A percentile compares a stretch with the other conserved stretches of the same genome.
Evolutionary conservation across 1,140 invertebrate genomes (phyloP).

Genomic region (Andricus grossulariae): DNA sequence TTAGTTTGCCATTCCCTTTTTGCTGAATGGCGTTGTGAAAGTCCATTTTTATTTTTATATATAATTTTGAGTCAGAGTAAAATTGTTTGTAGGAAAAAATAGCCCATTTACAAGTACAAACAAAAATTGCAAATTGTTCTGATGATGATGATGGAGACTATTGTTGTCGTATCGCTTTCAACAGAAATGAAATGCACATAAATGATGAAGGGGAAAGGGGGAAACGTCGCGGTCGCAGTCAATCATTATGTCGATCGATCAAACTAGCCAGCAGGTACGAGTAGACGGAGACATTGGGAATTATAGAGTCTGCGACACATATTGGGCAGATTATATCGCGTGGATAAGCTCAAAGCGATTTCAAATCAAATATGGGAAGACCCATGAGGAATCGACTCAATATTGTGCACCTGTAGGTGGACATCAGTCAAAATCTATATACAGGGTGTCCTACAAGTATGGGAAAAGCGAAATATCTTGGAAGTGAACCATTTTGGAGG

Average conservation of each 20-base stretch:
- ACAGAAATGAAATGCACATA: constrained; percentile 25
- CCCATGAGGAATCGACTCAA: constrained; percentile 1
- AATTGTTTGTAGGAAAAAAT: too few species aligned
- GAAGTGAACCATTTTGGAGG: too few species aligned
- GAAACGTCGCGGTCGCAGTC: constrained; percentile 6
- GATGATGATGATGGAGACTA: not conserved
- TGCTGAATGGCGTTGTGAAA: too few species aligned
- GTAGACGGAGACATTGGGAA: constrained; percentile 13
- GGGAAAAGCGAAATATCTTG: too few species aligned
- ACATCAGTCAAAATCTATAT: constrained; percentile 13
- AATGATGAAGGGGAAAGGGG: not conserved
- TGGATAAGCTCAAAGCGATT: constrained; percentile 13
- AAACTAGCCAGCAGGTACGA: not conserved
- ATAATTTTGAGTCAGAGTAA: too few species aligned
- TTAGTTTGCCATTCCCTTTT: too few species aligned
- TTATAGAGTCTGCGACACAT: constrained; percentile 15
- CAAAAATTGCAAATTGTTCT: not conserved
- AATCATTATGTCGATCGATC: constrained; percentile 21
- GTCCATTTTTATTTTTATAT: too few species aligned
- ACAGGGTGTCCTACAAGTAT: too few species aligned
- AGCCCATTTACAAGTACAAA: too few species aligned
- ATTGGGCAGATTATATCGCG: constrained; percentile 16
- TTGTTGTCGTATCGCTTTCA: not conserved
- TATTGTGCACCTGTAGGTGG: constrained; percentile 8
- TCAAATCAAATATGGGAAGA: constrained; percentile 25